Evolutionary conservation across 2,797 vertebrate genomes (phyloP).

Genomic region (Platalea minor): DNA sequence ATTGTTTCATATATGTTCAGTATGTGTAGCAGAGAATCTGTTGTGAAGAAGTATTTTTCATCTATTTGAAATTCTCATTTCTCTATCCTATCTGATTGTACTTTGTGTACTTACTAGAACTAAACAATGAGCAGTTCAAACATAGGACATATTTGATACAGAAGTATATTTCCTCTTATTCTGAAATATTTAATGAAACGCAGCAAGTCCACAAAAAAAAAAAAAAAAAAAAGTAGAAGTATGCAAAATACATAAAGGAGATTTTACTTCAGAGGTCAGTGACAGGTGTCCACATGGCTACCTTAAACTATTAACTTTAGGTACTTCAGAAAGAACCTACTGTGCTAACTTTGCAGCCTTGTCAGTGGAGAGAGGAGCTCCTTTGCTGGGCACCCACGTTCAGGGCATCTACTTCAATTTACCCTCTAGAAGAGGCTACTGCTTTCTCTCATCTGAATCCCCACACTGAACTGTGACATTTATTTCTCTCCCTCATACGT

Average conservation of each 20-base stretch:
- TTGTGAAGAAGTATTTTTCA: neutral
- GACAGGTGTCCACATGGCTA: neutral
- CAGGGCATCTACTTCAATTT: neutral
- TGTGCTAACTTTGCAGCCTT: neutral
- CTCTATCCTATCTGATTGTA: neutral
- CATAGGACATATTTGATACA: fast-evolving
- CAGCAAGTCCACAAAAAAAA: neutral
- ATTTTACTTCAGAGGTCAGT: neutral
- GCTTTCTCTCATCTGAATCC: neutral
- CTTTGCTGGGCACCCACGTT: neutral
- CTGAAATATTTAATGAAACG: neutral
- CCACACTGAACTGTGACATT: neutral
- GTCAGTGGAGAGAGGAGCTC: neutral
- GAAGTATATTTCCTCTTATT: neutral
- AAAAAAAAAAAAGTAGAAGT: neutral
- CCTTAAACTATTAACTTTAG: neutral
- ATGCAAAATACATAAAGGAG: neutral
- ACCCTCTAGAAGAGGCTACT: neutral
- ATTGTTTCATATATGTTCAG: neutral
- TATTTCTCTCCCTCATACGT: neutral
- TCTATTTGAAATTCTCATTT: neutral
- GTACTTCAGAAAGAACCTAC: neutral
- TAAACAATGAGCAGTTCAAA: neutral
- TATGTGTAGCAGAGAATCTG: neutral
- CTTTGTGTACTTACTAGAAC: neutral